Evolutionary conservation across 2,113 vertebrate genomes (phyloP).

Genomic region (Orycteropus afer): DNA sequence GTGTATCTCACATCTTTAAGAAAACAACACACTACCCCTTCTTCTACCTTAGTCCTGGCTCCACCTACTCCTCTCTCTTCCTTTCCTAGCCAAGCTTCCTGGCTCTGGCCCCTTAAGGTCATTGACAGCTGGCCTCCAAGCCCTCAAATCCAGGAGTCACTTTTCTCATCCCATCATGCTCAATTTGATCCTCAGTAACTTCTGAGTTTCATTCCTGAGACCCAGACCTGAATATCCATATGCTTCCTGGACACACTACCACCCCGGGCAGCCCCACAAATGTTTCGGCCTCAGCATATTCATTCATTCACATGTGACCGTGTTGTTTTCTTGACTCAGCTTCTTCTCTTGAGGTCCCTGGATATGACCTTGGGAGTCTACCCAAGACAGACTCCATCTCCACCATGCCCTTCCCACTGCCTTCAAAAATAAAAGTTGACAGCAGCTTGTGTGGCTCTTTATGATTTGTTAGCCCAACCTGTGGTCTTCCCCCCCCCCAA

Average conservation of each 20-base stretch:
- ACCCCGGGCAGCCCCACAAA: slow-evolving; percentile 54
- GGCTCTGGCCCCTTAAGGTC: background rate
- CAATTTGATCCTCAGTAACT: slow-evolving; percentile 26
- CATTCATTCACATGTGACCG: slow-evolving; percentile 25
- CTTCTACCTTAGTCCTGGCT: background rate
- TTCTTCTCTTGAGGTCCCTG: background rate
- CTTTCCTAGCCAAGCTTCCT: slow-evolving; percentile 46
- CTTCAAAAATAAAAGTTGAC: slow-evolving; percentile 22
- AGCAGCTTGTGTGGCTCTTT: background rate
- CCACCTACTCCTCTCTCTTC: slow-evolving; percentile 5
- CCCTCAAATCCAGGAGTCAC: background rate
- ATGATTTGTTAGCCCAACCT: background rate
- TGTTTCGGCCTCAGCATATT: slow-evolving; percentile 32
- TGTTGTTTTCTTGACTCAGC: background rate
- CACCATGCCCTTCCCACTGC: background rate
- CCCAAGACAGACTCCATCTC: background rate
- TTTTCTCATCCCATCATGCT: slow-evolving; percentile 12
- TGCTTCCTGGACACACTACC: slow-evolving; percentile 59
- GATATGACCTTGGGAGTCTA: background rate
- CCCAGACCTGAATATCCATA: slow-evolving; percentile 32
- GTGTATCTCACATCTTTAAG: background rate
- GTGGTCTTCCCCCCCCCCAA: background rate
- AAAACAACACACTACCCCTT: background rate
- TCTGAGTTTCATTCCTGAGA: slow-evolving; percentile 31
- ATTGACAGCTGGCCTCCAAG: background rate